These are phyloP conservation scores for Notocelia uddmanniana DNA, from an alignment of 2,888 invertebrate genomes.

Conservation along the genomic window DNA sequence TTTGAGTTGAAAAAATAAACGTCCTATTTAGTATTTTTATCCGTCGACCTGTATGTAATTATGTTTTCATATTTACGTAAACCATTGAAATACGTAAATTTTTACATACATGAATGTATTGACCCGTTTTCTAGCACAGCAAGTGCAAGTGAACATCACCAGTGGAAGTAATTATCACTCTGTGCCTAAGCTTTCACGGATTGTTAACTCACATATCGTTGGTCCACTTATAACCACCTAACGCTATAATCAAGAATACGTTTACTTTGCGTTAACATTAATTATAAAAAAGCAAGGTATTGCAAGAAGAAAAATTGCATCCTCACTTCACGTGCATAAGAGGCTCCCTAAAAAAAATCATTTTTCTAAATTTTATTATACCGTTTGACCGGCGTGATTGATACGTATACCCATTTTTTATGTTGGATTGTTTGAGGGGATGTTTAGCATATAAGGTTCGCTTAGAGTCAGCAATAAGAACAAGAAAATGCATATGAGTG, in stretches of 20 bases:
- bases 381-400: too few species aligned
- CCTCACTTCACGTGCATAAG: too few species aligned
- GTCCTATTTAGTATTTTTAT: not conserved
- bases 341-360: too few species aligned
- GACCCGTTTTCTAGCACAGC: too few species aligned
- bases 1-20: slow-evolving; percentile 20
- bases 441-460: not conserved
- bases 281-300: too few species aligned
- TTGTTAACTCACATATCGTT: slow-evolving; percentile 28
- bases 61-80: not conserved
- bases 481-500: not conserved
- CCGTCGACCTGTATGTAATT: not conserved
- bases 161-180: slow-evolving; percentile 29
- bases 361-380: too few species aligned
- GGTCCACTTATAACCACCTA: slow-evolving; percentile 14
- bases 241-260: slow-evolving; percentile 30
- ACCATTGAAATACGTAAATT: not conserved
- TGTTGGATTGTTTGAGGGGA: not conserved
- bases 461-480: not conserved
- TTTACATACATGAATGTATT: too few species aligned
- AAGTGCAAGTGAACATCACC: slow-evolving; percentile 27
- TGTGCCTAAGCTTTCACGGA: slow-evolving; percentile 34
- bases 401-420: too few species aligned
- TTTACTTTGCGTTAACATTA: slow-evolving; percentile 19
- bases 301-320: too few species aligned